These are phyloP conservation scores for Anastatus disparis DNA, from an alignment of 1,140 invertebrate species.

Conservation along the genomic window DNA sequence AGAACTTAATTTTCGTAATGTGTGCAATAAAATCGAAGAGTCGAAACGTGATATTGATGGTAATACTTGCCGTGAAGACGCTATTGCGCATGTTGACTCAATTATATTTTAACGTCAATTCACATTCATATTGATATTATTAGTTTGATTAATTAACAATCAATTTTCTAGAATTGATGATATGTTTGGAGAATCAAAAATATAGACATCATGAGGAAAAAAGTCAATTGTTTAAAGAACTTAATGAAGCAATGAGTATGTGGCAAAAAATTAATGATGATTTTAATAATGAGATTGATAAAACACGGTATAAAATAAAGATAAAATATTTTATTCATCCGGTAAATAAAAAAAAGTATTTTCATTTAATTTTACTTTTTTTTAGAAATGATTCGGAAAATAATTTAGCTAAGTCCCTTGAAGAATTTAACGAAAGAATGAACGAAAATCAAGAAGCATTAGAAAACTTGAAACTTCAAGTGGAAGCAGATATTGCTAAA, in stretches of 20 bases:
- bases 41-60: slow-evolving; percentile 26
- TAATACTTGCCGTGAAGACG: too few relatives aligned
- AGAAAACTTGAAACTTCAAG: slow-evolving; percentile 36
- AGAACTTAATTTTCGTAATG: slow-evolving; percentile 33
- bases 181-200: slow-evolving; percentile 43
- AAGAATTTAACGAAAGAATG: slow-evolving; percentile 1
- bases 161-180: slow-evolving; percentile 36
- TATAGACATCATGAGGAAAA: slow-evolving; percentile 28
- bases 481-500: slow-evolving; percentile 24
- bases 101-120: too few relatives aligned
- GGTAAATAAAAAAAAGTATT: too few relatives aligned
- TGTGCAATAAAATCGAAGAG: slow-evolving; percentile 30
- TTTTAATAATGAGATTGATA: not conserved
- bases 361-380: not conserved
- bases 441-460: slow-evolving; percentile 11
- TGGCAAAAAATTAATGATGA: slow-evolving; percentile 17
- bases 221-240: not conserved
- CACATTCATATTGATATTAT: too few relatives aligned
- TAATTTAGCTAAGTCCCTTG: not conserved
- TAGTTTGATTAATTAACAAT: not conserved
- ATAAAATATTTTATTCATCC: too few relatives aligned
- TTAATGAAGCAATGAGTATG: not conserved
- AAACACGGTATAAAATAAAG: not conserved
- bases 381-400: slow-evolving; percentile 19
- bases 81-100: too few relatives aligned